Evolutionary conservation across 2,888 invertebrate genomes (phyloP).

Genomic region (Epirrhoe alternata): DNA sequence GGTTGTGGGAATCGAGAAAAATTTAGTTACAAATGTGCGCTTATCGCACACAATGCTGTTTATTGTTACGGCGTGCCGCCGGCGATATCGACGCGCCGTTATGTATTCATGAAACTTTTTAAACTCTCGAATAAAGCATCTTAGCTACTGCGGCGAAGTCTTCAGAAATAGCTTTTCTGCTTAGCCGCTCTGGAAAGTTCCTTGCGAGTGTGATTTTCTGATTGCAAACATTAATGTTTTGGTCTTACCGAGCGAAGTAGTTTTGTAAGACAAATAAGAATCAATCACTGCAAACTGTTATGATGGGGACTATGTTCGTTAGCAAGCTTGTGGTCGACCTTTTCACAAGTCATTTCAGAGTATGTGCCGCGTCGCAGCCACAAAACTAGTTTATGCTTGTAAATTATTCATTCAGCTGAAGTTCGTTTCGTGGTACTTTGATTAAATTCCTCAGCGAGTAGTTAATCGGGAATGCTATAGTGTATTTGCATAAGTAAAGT

Average conservation of each 20-base stretch:
- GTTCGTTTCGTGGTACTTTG: slow-evolving; percentile 40
- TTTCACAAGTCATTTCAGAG: slow-evolving; percentile 51
- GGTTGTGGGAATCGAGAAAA: slow-evolving; percentile 47
- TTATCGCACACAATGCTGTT: slow-evolving; percentile 52
- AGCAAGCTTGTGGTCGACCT: slow-evolving; percentile 46
- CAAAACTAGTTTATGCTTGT: slow-evolving; percentile 53
- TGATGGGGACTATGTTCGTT: slow-evolving; percentile 33
- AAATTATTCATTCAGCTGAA: slow-evolving; percentile 54
- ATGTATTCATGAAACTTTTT: slow-evolving; percentile 51
- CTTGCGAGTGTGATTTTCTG: slow-evolving; percentile 38
- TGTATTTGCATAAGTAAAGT: slow-evolving; percentile 34
- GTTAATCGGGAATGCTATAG: slow-evolving; percentile 28
- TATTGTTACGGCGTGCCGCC: slow-evolving; percentile 50
- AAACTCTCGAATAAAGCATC: slow-evolving; percentile 41
- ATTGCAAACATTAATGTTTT: slow-evolving; percentile 32
- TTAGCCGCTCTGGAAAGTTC: slow-evolving; percentile 38
- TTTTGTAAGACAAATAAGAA: slow-evolving; percentile 33
- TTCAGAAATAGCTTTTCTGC: slow-evolving; percentile 39
- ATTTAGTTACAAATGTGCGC: slow-evolving; percentile 45
- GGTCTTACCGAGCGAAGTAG: slow-evolving; percentile 25
- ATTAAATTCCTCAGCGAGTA: slow-evolving; percentile 38
- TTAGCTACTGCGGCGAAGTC: slow-evolving; percentile 19
- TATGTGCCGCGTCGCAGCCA: slow-evolving; percentile 47
- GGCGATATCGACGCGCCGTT: slow-evolving; percentile 49
- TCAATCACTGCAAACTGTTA: slow-evolving; percentile 25